These are phyloP conservation scores for Chiridota heheva DNA, from an alignment of 35 echinoderm and acorn worm species.

Conservation along the genomic window DNA sequence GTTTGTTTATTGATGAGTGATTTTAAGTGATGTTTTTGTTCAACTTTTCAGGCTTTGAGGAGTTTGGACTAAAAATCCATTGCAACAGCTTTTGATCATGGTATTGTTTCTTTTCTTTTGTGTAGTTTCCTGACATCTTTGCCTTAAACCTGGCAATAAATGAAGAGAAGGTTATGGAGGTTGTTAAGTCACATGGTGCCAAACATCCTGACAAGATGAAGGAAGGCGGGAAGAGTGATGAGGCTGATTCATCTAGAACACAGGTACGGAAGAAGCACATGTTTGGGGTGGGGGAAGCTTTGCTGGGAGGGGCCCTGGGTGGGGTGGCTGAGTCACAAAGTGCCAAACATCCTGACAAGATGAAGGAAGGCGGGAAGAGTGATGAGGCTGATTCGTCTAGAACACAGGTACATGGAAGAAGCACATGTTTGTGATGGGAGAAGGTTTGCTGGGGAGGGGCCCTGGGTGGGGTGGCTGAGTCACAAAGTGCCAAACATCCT, in stretches of 20 bases:
- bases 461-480: too few species aligned
- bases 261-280: constrained; percentile 32
- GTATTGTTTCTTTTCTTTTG: constrained; percentile 5
- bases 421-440: background rate
- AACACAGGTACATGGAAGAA: constrained; percentile 62
- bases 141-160: constrained; percentile 90
- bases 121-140: constrained; percentile 67
- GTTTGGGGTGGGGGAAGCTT: too few species aligned
- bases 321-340: constrained; percentile 25
- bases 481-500: constrained; percentile 78
- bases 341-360: constrained; percentile 81
- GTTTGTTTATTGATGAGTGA: too few species aligned
- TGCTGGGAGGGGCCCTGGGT: too few species aligned
- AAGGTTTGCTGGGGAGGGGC: too few species aligned
- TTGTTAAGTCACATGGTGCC: constrained; percentile 53
- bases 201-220: constrained; percentile 89
- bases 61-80: too few species aligned
- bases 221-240: constrained; percentile 98
- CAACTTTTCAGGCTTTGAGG: too few species aligned
- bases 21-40: too few species aligned
- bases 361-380: constrained; percentile 97
- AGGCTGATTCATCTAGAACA: constrained; percentile 85
- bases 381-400: constrained; percentile 93
- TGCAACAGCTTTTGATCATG: background rate
- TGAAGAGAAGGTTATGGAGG: constrained; percentile 81